Percentiles rank a stretch among this genome's conserved stretches.
phyloP scores from a whole-genome alignment of 2,113 vertebrate genomes.

The Microcebus jonahi region DNA sequence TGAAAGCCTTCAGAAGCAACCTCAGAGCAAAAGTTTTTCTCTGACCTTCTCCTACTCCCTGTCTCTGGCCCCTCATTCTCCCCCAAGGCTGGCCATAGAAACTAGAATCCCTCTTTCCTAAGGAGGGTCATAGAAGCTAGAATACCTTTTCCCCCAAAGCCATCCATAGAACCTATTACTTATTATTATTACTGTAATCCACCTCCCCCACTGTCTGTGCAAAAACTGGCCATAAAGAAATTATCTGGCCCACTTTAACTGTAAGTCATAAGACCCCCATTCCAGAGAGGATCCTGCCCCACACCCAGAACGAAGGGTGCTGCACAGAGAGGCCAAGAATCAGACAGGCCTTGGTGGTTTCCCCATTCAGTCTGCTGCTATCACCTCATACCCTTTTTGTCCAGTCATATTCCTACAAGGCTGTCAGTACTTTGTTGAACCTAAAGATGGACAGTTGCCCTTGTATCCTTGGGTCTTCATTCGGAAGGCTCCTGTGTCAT shows the following conservation, averaged over 20 bases:
- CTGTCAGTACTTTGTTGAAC: background rate
- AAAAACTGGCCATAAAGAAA: background rate
- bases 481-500: background rate
- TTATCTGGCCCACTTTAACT: background rate
- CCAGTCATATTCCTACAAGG: background rate
- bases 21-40: background rate
- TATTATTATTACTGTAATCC: background rate
- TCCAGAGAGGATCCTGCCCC: background rate
- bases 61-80: background rate
- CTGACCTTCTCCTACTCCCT: background rate
- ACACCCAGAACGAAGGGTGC: background rate
- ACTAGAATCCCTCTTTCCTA: background rate
- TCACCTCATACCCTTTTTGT: background rate
- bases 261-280: background rate
- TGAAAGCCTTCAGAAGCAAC: background rate
- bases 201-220: background rate
- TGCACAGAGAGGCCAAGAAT: background rate
- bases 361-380: background rate
- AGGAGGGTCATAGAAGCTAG: background rate
- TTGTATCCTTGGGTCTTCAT: background rate
- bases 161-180: background rate
- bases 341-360: background rate
- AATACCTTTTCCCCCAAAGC: background rate
- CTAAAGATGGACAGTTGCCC: background rate
- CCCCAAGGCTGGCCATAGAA: background rate